Evolutionary conservation across 2,113 vertebrate species (phyloP).

Genomic region (Atlantisia rogersi): DNA sequence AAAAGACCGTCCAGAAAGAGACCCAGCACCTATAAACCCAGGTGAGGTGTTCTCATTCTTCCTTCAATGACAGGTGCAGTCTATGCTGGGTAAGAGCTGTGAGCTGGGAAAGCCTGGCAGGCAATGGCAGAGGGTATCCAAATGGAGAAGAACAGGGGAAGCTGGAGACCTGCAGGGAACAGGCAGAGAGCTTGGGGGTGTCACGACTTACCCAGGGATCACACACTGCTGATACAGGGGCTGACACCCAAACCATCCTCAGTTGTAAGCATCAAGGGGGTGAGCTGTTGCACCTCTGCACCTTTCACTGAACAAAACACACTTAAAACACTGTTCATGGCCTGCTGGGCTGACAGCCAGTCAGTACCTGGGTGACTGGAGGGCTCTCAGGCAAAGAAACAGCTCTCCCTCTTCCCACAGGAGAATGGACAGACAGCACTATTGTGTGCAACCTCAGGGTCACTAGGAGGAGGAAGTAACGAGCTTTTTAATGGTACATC

Average conservation of each 20-base stretch:
- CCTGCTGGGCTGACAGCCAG: not conserved
- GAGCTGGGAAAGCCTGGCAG: not conserved
- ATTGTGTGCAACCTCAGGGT: not conserved
- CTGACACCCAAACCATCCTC: not conserved
- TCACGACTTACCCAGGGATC: not conserved
- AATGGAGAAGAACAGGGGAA: not conserved
- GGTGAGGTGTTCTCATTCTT: not conserved
- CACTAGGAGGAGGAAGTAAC: not conserved
- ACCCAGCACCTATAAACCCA: not conserved
- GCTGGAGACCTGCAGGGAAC: fast-evolving
- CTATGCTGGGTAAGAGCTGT: not conserved
- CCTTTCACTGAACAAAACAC: not conserved
- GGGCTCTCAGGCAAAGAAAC: not conserved
- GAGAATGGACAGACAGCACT: fast-evolving
- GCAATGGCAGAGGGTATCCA: not conserved
- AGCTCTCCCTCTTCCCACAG: not conserved
- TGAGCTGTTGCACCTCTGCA: not conserved
- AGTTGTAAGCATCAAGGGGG: not conserved
- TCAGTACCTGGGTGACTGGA: not conserved
- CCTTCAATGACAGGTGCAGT: not conserved
- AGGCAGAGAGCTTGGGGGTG: not conserved
- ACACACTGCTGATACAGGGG: fast-evolving
- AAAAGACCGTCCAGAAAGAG: not conserved
- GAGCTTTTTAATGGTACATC: not conserved
- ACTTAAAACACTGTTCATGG: not conserved